phyloP scores from a whole-genome alignment of 2,888 invertebrate genomes.

The Ecdyonurus torrentis region DNA sequence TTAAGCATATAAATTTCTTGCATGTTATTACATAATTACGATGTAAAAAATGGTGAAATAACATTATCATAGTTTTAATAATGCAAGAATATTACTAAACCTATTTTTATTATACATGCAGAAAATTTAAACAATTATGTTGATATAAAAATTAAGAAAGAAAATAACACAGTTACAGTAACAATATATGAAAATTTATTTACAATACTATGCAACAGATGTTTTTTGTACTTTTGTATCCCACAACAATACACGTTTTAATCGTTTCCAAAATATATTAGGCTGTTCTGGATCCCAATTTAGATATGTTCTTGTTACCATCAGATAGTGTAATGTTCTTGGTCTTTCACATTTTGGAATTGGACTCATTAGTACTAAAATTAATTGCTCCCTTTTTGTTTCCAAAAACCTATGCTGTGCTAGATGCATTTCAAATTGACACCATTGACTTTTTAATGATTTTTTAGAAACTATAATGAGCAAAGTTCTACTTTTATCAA shows the following conservation, averaged over 20 bases:
- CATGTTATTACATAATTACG: no score
- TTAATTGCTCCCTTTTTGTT: slow-evolving; percentile 38
- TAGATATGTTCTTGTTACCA: slow-evolving; percentile 51
- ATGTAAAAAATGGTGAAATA: no score
- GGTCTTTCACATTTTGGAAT: slow-evolving; percentile 40
- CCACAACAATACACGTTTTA: slow-evolving; percentile 26
- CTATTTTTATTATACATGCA: no score
- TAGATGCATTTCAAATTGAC: slow-evolving; percentile 52
- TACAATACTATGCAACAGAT: slow-evolving; percentile 4
- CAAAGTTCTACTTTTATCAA: slow-evolving; percentile 45
- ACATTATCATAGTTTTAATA: no score
- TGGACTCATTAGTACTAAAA: slow-evolving; percentile 45
- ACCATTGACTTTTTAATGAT: slow-evolving; percentile 52
- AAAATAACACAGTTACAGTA: no score
- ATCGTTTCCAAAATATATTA: slow-evolving; percentile 29
- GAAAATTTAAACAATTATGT: no score
- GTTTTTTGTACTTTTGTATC: slow-evolving; percentile 1
- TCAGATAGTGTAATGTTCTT: slow-evolving; percentile 44
- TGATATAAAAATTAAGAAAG: no score
- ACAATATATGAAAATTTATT: no score
- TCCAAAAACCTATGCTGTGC: slow-evolving; percentile 36
- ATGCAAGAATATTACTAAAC: no score
- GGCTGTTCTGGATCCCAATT: slow-evolving; percentile 33
- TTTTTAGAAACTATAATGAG: slow-evolving; percentile 43
- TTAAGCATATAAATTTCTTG: no score